Evolutionary conservation across 2,888 invertebrate species (phyloP), one percentile per base, ranked within the genome.

Genomic region (Melikaiella ostensackeni): DNA sequence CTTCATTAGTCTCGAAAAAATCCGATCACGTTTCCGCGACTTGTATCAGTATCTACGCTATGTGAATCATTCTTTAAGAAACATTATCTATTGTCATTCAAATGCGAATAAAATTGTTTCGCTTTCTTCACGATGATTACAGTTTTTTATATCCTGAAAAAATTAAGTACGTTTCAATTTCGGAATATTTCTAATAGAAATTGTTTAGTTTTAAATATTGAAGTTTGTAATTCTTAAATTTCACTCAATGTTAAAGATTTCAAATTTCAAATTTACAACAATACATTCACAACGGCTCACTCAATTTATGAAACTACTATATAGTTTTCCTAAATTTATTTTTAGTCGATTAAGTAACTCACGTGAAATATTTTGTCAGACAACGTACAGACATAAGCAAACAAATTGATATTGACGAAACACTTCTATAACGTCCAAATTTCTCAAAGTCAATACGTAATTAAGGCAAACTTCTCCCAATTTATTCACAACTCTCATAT

Each of bases 1-100:
- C 21, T 57, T 57, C 19, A 70, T 27, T n/a, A 50, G 46, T 19
- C 8, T 46, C 46, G 6, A 70, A 27, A 70, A 70, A 70, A n/a
- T 46, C 27, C 27, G 9, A 66, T 66, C 30, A 70, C 27, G 27
- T 50, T 30, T 70, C 66, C 66, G 27, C 46, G 42, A 46, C 8
- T 27, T 9, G 7, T 42, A 42, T 70, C 46, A 27, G 27, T 50
- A 9, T 27, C 24, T 19, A 27, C 5, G 19, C 38, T 16, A 42
- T 70, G 24, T 57, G 46, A 70, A 50, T 70, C 27, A 46, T 46
- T 42, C 13, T 42, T 64, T 38, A 38, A 35, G 8, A 42, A 21
- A 24, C 24, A 57, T 57, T 24, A 24, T 21, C 57, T 24, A 57
- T 24, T 24, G 24, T 57, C 13, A 24, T 57, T 24, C 11, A 57